A percentile compares a stretch with the other conserved stretches of the same genome.
phyloP scores from a whole-genome alignment of 1,140 invertebrate species.

The Pachyrhynchus sulphureomaculatus region DNA sequence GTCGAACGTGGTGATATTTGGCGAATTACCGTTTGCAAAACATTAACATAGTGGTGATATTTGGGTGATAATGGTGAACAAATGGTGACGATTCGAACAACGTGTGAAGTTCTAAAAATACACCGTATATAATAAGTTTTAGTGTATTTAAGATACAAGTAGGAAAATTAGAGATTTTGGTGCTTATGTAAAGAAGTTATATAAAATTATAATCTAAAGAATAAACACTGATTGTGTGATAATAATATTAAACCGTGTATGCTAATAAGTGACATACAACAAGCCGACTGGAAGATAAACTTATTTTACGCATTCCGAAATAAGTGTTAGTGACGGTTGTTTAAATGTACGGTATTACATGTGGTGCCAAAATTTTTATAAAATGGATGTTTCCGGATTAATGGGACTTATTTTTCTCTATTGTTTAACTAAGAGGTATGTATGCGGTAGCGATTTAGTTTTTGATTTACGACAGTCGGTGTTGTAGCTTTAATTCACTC shows the following conservation, averaged over 20 bases:
- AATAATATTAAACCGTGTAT: constrained; percentile 21
- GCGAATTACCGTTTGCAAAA: too few relatives aligned
- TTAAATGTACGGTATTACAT: constrained; percentile 18
- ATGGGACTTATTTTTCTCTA: background rate
- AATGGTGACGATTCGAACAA: too few relatives aligned
- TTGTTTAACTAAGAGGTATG: background rate
- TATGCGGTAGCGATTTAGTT: background rate
- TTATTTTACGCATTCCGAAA: constrained; percentile 1
- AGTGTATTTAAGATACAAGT: too few relatives aligned
- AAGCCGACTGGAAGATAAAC: constrained; percentile 2
- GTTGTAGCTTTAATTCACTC: background rate
- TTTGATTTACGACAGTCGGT: background rate
- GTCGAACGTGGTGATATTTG: too few relatives aligned
- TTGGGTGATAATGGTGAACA: too few relatives aligned
- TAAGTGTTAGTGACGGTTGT: constrained; percentile 2
- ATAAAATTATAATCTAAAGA: constrained; percentile 28
- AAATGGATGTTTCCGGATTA: constrained; percentile 21
- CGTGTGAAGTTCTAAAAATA: too few relatives aligned
- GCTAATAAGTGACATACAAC: constrained; percentile 10
- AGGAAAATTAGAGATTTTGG: background rate
- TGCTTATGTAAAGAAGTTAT: constrained; percentile 29
- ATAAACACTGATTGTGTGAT: constrained; percentile 15
- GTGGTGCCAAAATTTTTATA: background rate
- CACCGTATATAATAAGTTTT: too few relatives aligned
- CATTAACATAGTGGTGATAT: too few relatives aligned